phyloP scores from a whole-genome alignment of 2,888 invertebrate genomes.

The Didymodactylos carnosus region DNA sequence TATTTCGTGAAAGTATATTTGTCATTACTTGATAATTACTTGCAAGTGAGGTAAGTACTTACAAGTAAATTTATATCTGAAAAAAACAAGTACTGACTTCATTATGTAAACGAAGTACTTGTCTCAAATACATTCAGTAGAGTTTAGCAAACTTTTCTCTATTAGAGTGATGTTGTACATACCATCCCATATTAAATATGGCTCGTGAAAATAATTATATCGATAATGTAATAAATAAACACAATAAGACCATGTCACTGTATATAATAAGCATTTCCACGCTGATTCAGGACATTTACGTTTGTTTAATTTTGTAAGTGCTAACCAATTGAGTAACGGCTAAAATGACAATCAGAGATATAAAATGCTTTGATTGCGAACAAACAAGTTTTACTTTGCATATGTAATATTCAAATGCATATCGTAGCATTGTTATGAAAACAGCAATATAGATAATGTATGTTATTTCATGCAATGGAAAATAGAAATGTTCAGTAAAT shows the following conservation, averaged over 20 bases:
- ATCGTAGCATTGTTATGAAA: conserved; percentile 8
- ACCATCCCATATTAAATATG: conserved; percentile 11
- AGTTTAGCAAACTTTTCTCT: too few species aligned
- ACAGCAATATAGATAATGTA: conserved; percentile 5
- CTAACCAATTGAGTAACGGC: conserved; percentile 23
- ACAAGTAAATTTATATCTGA: too few species aligned
- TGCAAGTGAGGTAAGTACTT: too few species aligned
- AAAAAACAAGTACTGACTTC: too few species aligned
- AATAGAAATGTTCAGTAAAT: conserved; percentile 1
- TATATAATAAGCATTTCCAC: conserved; percentile 35
- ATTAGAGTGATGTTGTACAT: background rate
- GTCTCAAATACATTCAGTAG: too few species aligned
- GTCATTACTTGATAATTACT: too few species aligned
- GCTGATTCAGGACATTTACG: conserved; percentile 34
- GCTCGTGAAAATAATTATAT: conserved; percentile 23
- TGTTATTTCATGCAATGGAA: conserved; percentile 1
- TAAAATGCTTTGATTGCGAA: too few species aligned
- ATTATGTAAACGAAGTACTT: too few species aligned
- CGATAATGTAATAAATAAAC: conserved; percentile 26
- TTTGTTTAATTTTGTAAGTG: conserved; percentile 20
- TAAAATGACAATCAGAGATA: too few species aligned
- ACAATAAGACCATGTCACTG: conserved; percentile 26
- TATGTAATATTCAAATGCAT: background rate
- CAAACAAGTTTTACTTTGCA: background rate
- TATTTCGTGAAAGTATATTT: too few species aligned